A percentile compares a stretch with the other conserved stretches of the same genome.
These are phyloP conservation scores for Pogonomyrmex californicus DNA, from an alignment of 1,140 invertebrate species.

Conservation along the genomic window DNA sequence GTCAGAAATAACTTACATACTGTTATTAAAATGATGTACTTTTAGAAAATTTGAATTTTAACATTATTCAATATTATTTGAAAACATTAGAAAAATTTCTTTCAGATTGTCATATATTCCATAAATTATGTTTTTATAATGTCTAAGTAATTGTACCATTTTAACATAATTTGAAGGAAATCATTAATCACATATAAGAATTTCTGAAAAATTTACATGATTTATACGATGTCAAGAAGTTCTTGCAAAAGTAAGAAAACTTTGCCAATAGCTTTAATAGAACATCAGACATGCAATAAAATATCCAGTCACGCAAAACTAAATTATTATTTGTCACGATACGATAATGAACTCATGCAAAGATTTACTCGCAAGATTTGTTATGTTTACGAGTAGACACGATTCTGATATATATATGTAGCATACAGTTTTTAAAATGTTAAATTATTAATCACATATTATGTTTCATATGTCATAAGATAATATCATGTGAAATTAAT, in stretches of 20 bases:
- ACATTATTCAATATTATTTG: neutral
- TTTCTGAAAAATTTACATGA: neutral
- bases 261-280: neutral
- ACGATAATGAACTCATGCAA: neutral
- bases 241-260: neutral
- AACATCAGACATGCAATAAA: neutral
- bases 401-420: neutral
- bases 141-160: neutral
- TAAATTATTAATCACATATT: constrained; percentile 27
- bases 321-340: constrained; percentile 31
- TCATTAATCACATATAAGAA: neutral
- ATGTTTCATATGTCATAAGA: neutral
- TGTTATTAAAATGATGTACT: constrained; percentile 90
- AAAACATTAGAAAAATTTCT: neutral
- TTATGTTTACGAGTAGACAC: neutral
- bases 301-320: neutral
- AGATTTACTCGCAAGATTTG: constrained; percentile 12
- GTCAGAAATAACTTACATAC: constrained; percentile 90
- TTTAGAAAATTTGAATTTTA: neutral
- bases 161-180: neutral
- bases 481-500: constrained; percentile 6
- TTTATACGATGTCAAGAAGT: constrained; percentile 3
- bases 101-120: neutral
- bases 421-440: constrained; percentile 22
- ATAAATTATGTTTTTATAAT: neutral